Evolutionary conservation across 2,797 vertebrate genomes (phyloP), one percentile per base, ranked within the genome.

Genomic region (Kryptolebias ocellatus): DNA sequence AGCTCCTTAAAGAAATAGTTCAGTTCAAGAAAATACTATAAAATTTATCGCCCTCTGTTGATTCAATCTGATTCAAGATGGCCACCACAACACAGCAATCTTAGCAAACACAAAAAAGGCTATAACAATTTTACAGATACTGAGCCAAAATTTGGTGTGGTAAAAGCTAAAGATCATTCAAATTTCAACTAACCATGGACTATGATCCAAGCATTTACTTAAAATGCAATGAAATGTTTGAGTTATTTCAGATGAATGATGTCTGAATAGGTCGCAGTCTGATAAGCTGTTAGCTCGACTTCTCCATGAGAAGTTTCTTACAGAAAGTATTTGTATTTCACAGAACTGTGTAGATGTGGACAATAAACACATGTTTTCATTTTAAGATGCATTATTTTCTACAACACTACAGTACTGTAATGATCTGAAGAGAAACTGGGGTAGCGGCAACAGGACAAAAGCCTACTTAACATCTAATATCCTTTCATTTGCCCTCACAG

Each of bases 391-490:
- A 18, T 15, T 20, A 39, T 56, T 14, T 39, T 20, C 20, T 24
- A 24, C 20, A 24, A 24, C 20, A 67, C 9, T 54, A 4, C 52
- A 59, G 42, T 17, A 58, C 54, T 59, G 15, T 58, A 60, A 75
- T 20, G n/a, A 27, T 53, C 50, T 73, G 53, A 83, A 82, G 44
- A 29, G 58, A 59, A 69, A 68, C 66, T 72, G 74, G 28, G 49
- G 56, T 55, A 78, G 62, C 78, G 61, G 57, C 67, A 72, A 67
- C 56, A 67, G 47, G 53, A 79, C 31, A 60, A 67, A 70, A 63
- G 78, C 66, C 75, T 86, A 55, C 67, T 79, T 72, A 78, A 76
- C 78, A 75, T 83, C 46, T 74, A 75, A 83, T 80, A 70, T 81
- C 60, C 70, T 59, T 81, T 76, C 67, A 72, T 70, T 50, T 55